Evolutionary conservation across 2,888 invertebrate genomes (phyloP), one percentile per base, ranked within the genome.

Genomic region (Drosophila birchii): DNA sequence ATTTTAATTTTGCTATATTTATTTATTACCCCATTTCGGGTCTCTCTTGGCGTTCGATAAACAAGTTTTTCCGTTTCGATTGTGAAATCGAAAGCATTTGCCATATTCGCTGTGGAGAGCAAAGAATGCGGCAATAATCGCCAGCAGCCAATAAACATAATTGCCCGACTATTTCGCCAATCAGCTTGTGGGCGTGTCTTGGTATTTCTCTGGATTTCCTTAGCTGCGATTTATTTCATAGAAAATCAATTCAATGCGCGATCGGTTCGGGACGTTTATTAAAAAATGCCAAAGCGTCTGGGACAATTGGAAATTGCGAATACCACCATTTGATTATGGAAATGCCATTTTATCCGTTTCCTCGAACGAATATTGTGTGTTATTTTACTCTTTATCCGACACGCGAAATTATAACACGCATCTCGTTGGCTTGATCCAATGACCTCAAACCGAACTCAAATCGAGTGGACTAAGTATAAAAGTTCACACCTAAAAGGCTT

Each of bases 401-500:
- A 61, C 60, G 39, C 56, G 14, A 68, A 29, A 41, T 55, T 56
- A 78, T 84, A 71, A 77, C 60, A 73, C 82, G 78, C 78, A 73
- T 73, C 49, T 75, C 83, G 78, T 76, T 16, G 56, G 49, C 47
- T 60, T 66, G 60, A 64, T 64, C 59, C 49, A 64, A 39, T 64
- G 66, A 78, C 73, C 55, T 72, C 67, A 76, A 71, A 59, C 57
- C 76, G 38, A 76, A 69, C 36, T 12, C 39, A 85, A 78, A 69
- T 63, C 57, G 67, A 57, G 39, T 44, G 18, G 63, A 43, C 44
- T 38, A 61, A 68, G 61, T 66, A 55, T 41, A 62, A 73, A 72
- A 78, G 68, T 76, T 83, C 86, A 83, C 83, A 83, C 80, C 75
- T 82, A 80, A 79, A 76, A 76, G 72, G 62, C 73, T 84, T 81